phyloP scores from a whole-genome alignment of 2,113 vertebrate species.

The Prunella himalayana region DNA sequence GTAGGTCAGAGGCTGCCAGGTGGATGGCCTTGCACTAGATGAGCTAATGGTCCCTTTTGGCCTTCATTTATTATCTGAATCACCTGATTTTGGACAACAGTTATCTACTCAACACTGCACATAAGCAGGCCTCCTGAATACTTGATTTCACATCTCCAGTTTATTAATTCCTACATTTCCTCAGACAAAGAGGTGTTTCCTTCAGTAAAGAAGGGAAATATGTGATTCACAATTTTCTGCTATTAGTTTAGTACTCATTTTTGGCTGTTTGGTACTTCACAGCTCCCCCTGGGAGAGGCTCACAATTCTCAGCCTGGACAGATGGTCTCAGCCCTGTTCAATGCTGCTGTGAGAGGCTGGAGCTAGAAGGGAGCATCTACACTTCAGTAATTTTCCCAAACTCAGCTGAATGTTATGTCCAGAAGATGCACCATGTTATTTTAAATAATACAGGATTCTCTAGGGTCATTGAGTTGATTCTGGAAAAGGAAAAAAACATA shows the following conservation, averaged over 20 bases:
- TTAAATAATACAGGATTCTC: background rate
- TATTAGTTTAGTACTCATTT: background rate
- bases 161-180: background rate
- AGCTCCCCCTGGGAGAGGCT: background rate
- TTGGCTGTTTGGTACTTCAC: background rate
- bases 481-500: background rate
- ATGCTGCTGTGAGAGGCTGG: rapidly evolving
- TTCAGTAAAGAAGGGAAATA: background rate
- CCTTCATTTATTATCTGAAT: background rate
- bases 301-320: background rate
- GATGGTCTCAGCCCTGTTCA: background rate
- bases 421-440: background rate
- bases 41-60: background rate
- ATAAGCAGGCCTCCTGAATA: background rate
- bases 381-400: background rate
- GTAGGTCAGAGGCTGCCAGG: background rate
- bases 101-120: background rate
- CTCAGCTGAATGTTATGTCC: background rate
- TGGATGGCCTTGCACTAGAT: background rate
- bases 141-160: background rate
- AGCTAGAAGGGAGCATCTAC: background rate
- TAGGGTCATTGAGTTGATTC: background rate
- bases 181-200: background rate
- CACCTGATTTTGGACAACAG: background rate
- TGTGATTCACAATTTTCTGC: rapidly evolving